A percentile compares a stretch with the other conserved stretches of the same genome.
These are phyloP conservation scores for Archips xylosteana DNA, from an alignment of 2,888 invertebrate species.

Conservation along the genomic window DNA sequence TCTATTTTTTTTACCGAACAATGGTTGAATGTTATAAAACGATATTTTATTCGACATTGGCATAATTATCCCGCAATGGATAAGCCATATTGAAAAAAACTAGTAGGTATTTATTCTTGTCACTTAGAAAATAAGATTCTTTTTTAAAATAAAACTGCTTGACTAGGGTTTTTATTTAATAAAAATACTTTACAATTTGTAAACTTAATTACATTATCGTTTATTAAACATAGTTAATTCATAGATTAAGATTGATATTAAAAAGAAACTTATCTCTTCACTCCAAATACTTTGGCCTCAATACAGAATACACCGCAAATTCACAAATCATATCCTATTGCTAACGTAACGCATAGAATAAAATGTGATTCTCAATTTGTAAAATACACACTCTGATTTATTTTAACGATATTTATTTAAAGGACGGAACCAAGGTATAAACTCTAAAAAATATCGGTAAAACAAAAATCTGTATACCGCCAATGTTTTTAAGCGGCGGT, in stretches of 20 bases:
- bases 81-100: neutral
- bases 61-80: too few species aligned
- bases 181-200: conserved; percentile 35
- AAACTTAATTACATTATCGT: conserved; percentile 31
- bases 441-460: conserved; percentile 37
- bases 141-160: conserved; percentile 31
- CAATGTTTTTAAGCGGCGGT: conserved; percentile 61
- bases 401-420: conserved; percentile 39
- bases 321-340: conserved; percentile 37
- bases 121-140: neutral
- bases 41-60: too few species aligned
- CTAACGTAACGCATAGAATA: conserved; percentile 24
- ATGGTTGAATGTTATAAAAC: too few species aligned
- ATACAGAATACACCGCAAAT: conserved; percentile 16
- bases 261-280: conserved; percentile 6
- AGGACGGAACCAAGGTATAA: conserved; percentile 34
- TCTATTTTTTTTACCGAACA: too few species aligned
- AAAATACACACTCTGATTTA: conserved; percentile 27
- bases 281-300: conserved; percentile 36
- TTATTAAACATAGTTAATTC: conserved; percentile 12
- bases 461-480: conserved; percentile 23
- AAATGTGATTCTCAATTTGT: conserved; percentile 35
- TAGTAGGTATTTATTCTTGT: neutral
- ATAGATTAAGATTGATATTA: conserved; percentile 22
- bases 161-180: conserved; percentile 42